Evolutionary conservation across 2,888 invertebrate genomes (phyloP).

Genomic region (Maniola hyperantus): DNA sequence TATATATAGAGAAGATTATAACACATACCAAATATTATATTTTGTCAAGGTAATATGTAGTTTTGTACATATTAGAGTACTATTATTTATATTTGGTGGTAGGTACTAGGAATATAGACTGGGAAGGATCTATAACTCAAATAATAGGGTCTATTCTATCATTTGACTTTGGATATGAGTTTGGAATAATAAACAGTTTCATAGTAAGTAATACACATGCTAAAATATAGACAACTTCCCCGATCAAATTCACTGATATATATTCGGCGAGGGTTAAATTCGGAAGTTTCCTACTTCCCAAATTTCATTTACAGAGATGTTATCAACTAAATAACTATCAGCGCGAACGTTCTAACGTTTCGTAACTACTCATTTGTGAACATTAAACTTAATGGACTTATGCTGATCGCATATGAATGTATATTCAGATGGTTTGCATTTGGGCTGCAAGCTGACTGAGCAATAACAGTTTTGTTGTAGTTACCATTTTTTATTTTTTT

Average conservation of each 20-base stretch:
- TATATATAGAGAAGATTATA: too few relatives aligned
- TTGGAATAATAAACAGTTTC: slow-evolving; percentile 1
- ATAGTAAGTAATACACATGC: background rate
- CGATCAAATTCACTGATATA: slow-evolving; percentile 19
- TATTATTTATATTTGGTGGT: too few relatives aligned
- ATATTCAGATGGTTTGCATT: background rate
- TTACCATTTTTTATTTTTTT: too few relatives aligned
- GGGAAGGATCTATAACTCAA: too few relatives aligned
- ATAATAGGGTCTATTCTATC: too few relatives aligned
- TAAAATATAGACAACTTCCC: slow-evolving; percentile 5
- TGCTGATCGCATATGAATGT: background rate
- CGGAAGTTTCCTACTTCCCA: background rate
- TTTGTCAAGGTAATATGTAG: background rate
- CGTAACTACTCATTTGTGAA: slow-evolving; percentile 65
- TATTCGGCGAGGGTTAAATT: background rate
- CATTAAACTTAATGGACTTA: slow-evolving; percentile 57
- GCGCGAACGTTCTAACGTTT: slow-evolving; percentile 41
- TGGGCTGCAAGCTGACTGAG: background rate
- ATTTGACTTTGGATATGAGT: too few relatives aligned
- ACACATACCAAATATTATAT: too few relatives aligned
- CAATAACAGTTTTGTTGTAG: background rate
- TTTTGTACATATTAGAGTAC: too few relatives aligned
- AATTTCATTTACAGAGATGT: slow-evolving; percentile 37
- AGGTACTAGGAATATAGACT: too few relatives aligned
- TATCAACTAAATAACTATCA: slow-evolving; percentile 51